Evolutionary conservation across 2,797 vertebrate species (phyloP).

Genomic region (Tragopan temminckii): DNA sequence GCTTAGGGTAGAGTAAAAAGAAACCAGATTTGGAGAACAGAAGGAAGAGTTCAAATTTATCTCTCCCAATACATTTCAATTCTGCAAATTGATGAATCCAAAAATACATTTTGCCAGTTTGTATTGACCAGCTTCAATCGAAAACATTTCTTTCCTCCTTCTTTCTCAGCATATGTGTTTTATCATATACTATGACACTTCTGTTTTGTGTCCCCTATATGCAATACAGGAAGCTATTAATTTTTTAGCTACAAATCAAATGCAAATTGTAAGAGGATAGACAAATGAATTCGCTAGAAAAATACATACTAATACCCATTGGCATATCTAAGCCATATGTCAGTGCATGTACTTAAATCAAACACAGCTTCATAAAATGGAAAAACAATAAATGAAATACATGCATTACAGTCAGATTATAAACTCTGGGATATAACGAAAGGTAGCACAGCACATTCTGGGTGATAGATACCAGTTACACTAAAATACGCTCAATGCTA

Average conservation of each 20-base stretch:
- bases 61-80: neutral
- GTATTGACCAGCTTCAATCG: neutral
- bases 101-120: neutral
- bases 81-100: neutral
- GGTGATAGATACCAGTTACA: neutral
- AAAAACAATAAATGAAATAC: neutral
- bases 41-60: neutral
- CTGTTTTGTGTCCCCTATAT: neutral
- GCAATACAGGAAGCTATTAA: neutral
- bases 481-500: neutral
- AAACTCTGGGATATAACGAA: neutral
- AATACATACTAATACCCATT: neutral
- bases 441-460: neutral
- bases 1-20: neutral
- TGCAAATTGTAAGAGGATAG: neutral
- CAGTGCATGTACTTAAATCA: neutral
- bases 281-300: neutral
- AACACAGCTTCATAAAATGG: neutral
- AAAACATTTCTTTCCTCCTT: neutral
- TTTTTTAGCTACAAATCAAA: neutral
- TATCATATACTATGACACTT: neutral
- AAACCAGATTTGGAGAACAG: neutral
- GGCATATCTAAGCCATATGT: neutral
- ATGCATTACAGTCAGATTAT: neutral
- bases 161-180: neutral